phyloP scores from a whole-genome alignment of 2,888 invertebrate species.

The Drosophila conformis region DNA sequence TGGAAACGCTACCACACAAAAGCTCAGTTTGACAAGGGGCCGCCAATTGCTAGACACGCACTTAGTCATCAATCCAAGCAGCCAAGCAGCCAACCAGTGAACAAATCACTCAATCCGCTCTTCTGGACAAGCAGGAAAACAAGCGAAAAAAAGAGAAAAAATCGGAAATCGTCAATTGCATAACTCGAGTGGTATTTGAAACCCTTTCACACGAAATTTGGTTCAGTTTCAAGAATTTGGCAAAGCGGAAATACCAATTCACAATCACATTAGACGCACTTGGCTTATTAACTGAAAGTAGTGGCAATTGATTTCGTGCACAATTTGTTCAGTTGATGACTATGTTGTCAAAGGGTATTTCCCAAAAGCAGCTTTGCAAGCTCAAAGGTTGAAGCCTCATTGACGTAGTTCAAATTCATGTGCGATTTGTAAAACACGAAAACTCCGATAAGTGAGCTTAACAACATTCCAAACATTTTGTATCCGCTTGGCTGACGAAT shows the following conservation, averaged over 20 bases:
- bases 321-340: not conserved
- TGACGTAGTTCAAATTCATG: not conserved
- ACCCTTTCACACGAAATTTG: not conserved
- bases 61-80: conserved; percentile 47
- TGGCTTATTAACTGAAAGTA: not conserved
- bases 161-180: not conserved
- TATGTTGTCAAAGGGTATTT: not conserved
- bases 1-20: conserved; percentile 37
- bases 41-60: conserved; percentile 37
- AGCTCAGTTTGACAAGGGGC: conserved; percentile 20
- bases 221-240: not conserved
- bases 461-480: not conserved
- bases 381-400: not conserved
- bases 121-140: too few species aligned
- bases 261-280: not conserved
- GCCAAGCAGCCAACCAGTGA: not conserved
- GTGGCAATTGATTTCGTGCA: not conserved
- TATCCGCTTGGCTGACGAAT: not conserved
- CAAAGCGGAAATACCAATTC: not conserved
- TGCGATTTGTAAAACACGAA: not conserved
- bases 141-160: too few species aligned
- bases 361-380: not conserved
- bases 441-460: not conserved
- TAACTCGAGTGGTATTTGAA: not conserved
- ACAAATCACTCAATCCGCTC: not conserved